Base-by-base conservation (phyloP, 2,888 invertebrate genomes). In the Caenorhabditis sulstoni region DNA sequence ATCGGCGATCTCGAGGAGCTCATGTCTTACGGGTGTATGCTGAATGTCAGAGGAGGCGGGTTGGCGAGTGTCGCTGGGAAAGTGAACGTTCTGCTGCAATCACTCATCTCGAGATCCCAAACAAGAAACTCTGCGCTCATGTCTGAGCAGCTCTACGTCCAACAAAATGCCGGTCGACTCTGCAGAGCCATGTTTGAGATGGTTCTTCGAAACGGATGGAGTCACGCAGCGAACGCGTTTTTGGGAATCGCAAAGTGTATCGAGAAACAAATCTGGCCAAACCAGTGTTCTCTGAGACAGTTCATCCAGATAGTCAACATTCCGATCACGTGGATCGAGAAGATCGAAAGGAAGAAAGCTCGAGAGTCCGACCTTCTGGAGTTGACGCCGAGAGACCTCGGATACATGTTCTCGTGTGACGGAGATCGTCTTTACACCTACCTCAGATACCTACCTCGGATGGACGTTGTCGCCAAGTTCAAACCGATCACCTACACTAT, bases 1-100 rank as follows among this genome's bases (percentile, higher is more conserved):
- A 91, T 96, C 86, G 93, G 94, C 14, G 98, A 99, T 90, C 91
- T 99, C 64, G 96, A 96, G 91, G 92, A 93, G 50, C 92, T 97
- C 18, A 92, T 93, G 37, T 92, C 93, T 37, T 93, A 94, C 16
- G 93, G 93, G 89, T 95, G 97, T 89, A 94, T 94, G 89, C 92
- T 95, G 35, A 93, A 93, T 29, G 94, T 95, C 0, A 93, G 94
- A 80, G 94, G 95, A 8, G 94, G 96, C 7, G 95, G 95, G 0
- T 93, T 94, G 1, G 97, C 97, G 90, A 95, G 96, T 90, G 93
- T 95, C 16, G 94, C 95, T 87, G 97, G 96, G 87, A 97, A 97
- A 93, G 96, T 96, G 41, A 97, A 97, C 91, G 95, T 97, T 84
- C 92, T 99, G 11, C 77, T 85, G 47, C 75, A 88, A 83, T 77